Base-by-base conservation (phyloP, 2,888 invertebrate species). In the Eristalis pertinax region DNA sequence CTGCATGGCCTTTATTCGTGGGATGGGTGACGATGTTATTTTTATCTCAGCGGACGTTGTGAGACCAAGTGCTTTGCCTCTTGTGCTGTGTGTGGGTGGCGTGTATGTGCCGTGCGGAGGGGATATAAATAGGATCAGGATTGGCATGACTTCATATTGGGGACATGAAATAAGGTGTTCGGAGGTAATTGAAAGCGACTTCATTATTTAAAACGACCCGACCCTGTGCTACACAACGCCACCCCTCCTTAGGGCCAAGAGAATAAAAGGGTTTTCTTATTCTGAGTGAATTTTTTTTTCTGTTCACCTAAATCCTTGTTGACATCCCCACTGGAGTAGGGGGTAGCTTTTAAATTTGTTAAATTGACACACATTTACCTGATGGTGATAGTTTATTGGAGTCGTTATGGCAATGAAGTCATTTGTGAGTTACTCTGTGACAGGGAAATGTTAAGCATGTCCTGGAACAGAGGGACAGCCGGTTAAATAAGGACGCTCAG, bases 151-250 rank as follows among this genome's bases (percentile, higher is more conserved):
- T 56, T 79, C 72, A 73, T 73, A 50, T 65, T 41, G 38, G 72
- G 60, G 26, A 60, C 60, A 26, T 26, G 67, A 50, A 60, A 22
- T 22, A 65, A 35, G 43, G 24, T 50, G 65, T 60, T 38, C 65
- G 43, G 35, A 70, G n/a, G 63, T 78, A 74, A 80, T 80, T 80
- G 79, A 80, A 74, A 73, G 62, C 22, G 7, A 62, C 50, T 67
- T 62, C 62, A 70, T 80, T 58, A 62, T 43, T 50, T 68, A 69
- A 62, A 22, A 60, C 24, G n/a, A 62, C 32, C 68, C 22, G n/a
- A 60, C 24, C 38, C 38, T 32, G 32, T 32, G 32, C 32, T 32
- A 32, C 32, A 60, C 22, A 60, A 8, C 26, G 4, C 11, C 60
- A 1, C 22, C 24, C 5, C 11, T 8, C 15, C 0, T 2, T 29